phyloP scores from a whole-genome alignment of 2,888 invertebrate genomes.

The Eudemis profundana region DNA sequence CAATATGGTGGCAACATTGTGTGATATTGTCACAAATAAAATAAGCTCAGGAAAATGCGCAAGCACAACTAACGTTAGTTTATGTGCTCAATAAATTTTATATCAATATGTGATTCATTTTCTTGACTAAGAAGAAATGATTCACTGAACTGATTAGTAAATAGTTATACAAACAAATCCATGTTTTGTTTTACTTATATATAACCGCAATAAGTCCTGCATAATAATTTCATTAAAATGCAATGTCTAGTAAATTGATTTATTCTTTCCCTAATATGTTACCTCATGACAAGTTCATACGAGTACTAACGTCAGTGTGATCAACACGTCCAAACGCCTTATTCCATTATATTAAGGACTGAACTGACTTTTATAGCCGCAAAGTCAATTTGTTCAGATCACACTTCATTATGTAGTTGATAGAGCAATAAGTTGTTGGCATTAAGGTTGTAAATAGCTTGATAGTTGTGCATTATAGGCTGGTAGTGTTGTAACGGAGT shows the following conservation, averaged over 20 bases:
- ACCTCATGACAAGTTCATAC: conserved; percentile 46
- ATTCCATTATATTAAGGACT: conserved; percentile 11
- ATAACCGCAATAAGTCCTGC: neutral
- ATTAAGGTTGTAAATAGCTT: conserved; percentile 39
- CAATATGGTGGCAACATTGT: conserved; percentile 22
- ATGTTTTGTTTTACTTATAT: conserved; percentile 1
- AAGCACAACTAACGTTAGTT: too few species aligned
- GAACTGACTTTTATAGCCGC: conserved; percentile 19
- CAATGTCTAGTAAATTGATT: conserved; percentile 27
- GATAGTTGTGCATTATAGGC: conserved; percentile 46
- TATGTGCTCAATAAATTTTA: too few species aligned
- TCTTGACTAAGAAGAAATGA: too few species aligned
- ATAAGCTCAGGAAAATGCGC: neutral
- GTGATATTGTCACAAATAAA: conserved; percentile 10
- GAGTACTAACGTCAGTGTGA: conserved; percentile 13
- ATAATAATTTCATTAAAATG: conserved; percentile 23
- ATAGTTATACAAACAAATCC: neutral
- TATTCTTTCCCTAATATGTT: conserved; percentile 40
- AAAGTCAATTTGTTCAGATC: conserved; percentile 25
- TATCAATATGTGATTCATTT: too few species aligned
- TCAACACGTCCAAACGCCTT: conserved; percentile 1
- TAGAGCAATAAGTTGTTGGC: conserved; percentile 3
- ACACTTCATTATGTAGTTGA: neutral
- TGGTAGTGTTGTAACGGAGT: conserved; percentile 62
- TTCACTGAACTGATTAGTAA: too few species aligned